Evolutionary conservation across 2,113 vertebrate species (phyloP), one percentile per base, ranked within the genome.

Genomic region (Tor tambroides): DNA sequence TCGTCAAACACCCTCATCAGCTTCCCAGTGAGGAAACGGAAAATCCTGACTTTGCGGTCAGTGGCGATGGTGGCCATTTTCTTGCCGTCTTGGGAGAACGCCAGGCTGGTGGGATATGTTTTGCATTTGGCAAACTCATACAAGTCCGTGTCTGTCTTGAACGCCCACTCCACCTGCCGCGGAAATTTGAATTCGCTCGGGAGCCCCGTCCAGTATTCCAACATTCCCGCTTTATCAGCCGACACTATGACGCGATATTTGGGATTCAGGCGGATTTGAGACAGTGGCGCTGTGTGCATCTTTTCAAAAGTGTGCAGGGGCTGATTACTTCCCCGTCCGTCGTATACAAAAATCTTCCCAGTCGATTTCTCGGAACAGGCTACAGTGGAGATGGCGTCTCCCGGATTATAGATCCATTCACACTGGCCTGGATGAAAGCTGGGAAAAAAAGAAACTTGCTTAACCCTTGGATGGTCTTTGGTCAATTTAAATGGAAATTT

Each of bases 101-200:
- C 95, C 74, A 99, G 95, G 85, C 97, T 97, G 90, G 96, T 97
- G 82, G 97, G 96, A 81, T 96, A 98, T 0, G 98, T 96, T 91
- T 98, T 98, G 91, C 97, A 96, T 90, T 98, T 99, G 56, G 98
- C 97, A 93, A 99, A 99, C 91, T 99, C 98, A 83, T 99, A 99
- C 46, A 99, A 94, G 92, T 99, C 98, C 0, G 98, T 99, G 92
- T 98, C 98, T 0, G 98, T 99, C 95, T 99, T 99, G 92, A 96
- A 99, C 82, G 97, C 95, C 98, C 98, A 99, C 19, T 94, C 91
- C 87, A 99, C 96, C 19, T 97, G 95, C 92, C 93, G 96, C 4
- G 98, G 98, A 88, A 99, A 99, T 90, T 91, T 96, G 91, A 98
- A 99, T 71, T 99, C 97, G 0, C 94, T 96, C 6, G 95, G 95